Evolutionary conservation across 2,888 invertebrate species (phyloP).

Genomic region (Sylvicola cinctus): DNA sequence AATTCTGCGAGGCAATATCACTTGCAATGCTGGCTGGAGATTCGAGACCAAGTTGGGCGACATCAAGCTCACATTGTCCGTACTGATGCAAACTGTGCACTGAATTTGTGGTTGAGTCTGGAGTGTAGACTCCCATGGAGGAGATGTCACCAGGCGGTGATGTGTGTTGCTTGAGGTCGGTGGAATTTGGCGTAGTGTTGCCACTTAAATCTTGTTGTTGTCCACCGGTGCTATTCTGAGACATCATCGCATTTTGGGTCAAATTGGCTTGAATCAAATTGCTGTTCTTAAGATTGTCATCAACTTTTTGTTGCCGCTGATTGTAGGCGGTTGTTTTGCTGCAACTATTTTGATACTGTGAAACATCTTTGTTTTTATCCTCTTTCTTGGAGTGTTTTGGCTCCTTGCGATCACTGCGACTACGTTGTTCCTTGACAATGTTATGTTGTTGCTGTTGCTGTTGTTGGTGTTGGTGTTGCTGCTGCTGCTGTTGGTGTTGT

Average conservation of each 20-base stretch:
- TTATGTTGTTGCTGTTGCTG: constrained; percentile 8
- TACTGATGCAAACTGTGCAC: constrained; percentile 62
- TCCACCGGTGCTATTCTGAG: too few relatives aligned
- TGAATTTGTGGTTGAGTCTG: constrained; percentile 64
- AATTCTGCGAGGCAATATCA: constrained; percentile 58
- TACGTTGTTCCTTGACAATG: too few relatives aligned
- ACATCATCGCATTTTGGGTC: too few relatives aligned
- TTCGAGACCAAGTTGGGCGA: constrained; percentile 64
- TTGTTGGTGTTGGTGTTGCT: constrained; percentile 7
- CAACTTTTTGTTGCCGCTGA: too few relatives aligned
- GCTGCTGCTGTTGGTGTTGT: too few relatives aligned
- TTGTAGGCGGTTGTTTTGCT: too few relatives aligned
- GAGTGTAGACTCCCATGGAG: constrained; percentile 73
- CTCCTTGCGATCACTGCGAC: constrained; percentile 15
- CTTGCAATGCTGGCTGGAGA: constrained; percentile 77
- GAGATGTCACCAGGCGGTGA: constrained; percentile 36
- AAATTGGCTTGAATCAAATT: too few relatives aligned
- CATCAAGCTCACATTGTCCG: constrained; percentile 63
- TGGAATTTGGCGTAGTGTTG: constrained; percentile 23
- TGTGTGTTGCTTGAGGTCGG: constrained; percentile 22
- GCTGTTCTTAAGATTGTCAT: too few relatives aligned
- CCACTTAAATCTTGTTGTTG: constrained; percentile 12
- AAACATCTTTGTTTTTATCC: constrained; percentile 14
- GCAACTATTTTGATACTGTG: too few relatives aligned
- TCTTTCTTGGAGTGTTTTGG: constrained; percentile 28